Conservation (phyloP, 30 jellyfish, hydroid and myxozoan genomes). For the Mastigias papua region DNA sequence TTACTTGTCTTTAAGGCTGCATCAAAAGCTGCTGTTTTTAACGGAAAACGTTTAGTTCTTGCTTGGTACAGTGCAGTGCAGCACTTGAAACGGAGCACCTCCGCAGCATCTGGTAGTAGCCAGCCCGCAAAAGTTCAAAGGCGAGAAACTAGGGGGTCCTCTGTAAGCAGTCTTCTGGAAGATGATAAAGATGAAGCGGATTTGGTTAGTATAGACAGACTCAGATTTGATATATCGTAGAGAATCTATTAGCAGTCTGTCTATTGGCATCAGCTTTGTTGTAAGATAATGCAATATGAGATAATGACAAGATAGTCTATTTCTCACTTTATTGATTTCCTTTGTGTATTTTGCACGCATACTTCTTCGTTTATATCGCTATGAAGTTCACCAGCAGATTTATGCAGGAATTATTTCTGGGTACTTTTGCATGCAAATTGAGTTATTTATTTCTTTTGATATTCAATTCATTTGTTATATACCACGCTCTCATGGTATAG, state of each 20-base stretch:
- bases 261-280: no score
- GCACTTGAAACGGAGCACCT: conserved; percentile 28
- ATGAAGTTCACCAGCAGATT: no score
- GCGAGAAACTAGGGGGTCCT: conserved; percentile 79
- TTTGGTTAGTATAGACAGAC: conserved; percentile 68
- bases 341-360: no score
- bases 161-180: conserved; percentile 75
- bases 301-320: no score
- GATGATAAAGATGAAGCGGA: conserved; percentile 81
- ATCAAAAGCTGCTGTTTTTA: conserved; percentile 71
- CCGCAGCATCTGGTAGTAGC: conserved; percentile 30
- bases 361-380: no score
- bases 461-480: no score
- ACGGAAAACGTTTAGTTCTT: conserved; percentile 85
- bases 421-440: no score
- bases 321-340: no score
- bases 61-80: conserved; percentile 94
- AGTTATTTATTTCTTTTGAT: no score
- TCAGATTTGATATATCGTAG: not conserved
- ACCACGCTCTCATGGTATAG: no score
- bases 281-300: no score
- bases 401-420: no score
- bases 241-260: not conserved
- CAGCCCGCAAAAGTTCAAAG: conserved; percentile 75
- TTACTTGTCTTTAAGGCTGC: conserved; percentile 74